A percentile compares a stretch with the other conserved stretches of the same genome.
These are phyloP conservation scores for Brachyistius frenatus DNA, from an alignment of 2,113 vertebrate genomes.

Conservation along the genomic window DNA sequence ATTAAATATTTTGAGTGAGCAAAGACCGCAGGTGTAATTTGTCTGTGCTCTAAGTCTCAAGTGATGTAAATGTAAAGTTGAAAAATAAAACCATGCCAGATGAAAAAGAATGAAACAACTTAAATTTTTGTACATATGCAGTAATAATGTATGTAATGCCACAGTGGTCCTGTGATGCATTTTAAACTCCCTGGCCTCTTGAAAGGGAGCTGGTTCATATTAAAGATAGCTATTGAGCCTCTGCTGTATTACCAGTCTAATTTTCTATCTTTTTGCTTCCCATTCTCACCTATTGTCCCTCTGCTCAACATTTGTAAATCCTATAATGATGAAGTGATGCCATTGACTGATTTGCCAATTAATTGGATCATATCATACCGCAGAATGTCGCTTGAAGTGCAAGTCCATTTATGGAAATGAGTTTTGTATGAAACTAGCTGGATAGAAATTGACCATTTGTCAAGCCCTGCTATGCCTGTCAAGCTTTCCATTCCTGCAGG, in stretches of 20 bases:
- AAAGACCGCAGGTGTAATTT: neutral
- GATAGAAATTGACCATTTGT: neutral
- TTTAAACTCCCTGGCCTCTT: slow-evolving; percentile 16
- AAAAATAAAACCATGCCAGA: slow-evolving; percentile 23
- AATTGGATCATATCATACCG: slow-evolving; percentile 38
- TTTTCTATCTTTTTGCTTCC: slow-evolving; percentile 20
- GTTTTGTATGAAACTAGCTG: slow-evolving; percentile 8
- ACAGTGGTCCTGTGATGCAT: neutral
- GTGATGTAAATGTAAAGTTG: slow-evolving; percentile 9
- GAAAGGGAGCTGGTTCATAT: slow-evolving; percentile 22
- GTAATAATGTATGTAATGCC: slow-evolving; percentile 1
- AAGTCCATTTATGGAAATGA: slow-evolving; percentile 51
- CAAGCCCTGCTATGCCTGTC: neutral
- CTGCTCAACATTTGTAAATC: slow-evolving; percentile 15
- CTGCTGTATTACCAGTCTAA: neutral
- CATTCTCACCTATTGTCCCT: slow-evolving; percentile 17
- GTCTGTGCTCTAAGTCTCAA: slow-evolving; percentile 1
- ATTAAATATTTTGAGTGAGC: slow-evolving; percentile 34
- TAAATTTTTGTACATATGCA: slow-evolving; percentile 2
- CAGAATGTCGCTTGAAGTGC: slow-evolving; percentile 12
- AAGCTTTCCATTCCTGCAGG: neutral
- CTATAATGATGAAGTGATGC: slow-evolving; percentile 26
- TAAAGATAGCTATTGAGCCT: slow-evolving; percentile 15
- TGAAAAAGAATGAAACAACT: slow-evolving; percentile 3
- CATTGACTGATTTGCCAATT: slow-evolving; percentile 46